Percentiles rank a stretch among this genome's conserved stretches.
Conservation (phyloP, 2,113 vertebrate genomes). For the Nesoenas mayeri region DNA sequence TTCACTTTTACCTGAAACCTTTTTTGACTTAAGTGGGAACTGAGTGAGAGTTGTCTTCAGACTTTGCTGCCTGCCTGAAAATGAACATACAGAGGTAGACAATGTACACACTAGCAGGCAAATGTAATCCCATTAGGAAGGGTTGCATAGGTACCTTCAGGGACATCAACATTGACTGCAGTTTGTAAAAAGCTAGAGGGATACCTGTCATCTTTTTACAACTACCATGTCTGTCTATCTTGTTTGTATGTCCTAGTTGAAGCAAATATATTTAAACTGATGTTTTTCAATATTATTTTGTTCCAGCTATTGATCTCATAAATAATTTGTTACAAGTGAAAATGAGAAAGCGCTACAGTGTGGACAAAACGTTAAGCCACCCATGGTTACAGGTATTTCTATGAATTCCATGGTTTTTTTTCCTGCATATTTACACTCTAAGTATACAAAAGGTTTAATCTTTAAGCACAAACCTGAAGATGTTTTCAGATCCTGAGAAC, state of each 20-base stretch:
- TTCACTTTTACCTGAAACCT: not conserved
- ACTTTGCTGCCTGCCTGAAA: not conserved
- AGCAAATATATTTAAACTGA: not conserved
- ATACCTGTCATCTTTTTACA: not conserved
- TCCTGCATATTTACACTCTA: not conserved
- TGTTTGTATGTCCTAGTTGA: not conserved
- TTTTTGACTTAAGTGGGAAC: not conserved
- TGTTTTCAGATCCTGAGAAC: not conserved
- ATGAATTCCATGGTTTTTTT: not conserved
- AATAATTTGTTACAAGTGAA: slow-evolving; percentile 98
- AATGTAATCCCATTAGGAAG: not conserved
- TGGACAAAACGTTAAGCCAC: slow-evolving; percentile 96
- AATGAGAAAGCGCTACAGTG: slow-evolving; percentile 98
- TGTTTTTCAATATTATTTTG: slow-evolving; percentile 51
- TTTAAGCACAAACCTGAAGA: not conserved
- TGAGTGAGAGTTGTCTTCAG: not conserved
- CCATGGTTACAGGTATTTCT: slow-evolving; percentile 93
- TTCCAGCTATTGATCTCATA: slow-evolving; percentile 95
- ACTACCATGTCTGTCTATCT: not conserved
- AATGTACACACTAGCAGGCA: not conserved
- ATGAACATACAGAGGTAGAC: not conserved
- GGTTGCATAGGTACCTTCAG: not conserved
- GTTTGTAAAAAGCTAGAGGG: not conserved
- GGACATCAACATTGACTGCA: not conserved
- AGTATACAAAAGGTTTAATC: not conserved